phyloP scores from a whole-genome alignment of 1,140 invertebrate species.

The Apis cerana region DNA sequence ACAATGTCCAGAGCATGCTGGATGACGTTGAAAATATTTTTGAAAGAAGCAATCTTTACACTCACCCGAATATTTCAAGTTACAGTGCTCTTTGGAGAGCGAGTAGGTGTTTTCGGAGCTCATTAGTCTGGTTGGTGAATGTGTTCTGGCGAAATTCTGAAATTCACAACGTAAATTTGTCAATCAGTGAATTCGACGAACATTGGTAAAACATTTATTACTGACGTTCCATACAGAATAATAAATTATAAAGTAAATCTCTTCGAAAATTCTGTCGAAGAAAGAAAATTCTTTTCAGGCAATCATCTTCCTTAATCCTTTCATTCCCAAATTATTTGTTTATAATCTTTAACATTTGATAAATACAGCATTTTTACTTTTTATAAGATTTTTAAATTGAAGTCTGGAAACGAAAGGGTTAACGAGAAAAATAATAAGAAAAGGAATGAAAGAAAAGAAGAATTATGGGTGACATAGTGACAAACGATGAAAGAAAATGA shows the following conservation, averaged over 20 bases:
- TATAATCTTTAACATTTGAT: no score
- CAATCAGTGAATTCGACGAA: neutral
- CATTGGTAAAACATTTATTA: slow-evolving; percentile 5
- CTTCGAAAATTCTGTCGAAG: neutral
- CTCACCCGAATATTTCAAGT: slow-evolving; percentile 79
- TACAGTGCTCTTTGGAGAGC: slow-evolving; percentile 79
- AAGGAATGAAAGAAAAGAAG: neutral
- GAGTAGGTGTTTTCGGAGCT: slow-evolving; percentile 79
- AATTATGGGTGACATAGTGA: neutral
- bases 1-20: neutral
- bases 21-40: neutral
- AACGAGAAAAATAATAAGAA: neutral
- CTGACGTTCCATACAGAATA: neutral
- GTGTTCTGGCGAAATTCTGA: slow-evolving; percentile 80
- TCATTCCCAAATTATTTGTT: no score
- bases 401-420: no score
- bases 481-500: slow-evolving; percentile 12
- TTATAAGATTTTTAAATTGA: no score
- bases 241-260: neutral
- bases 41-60: neutral
- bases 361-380: no score
- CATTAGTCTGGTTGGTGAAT: slow-evolving; percentile 80
- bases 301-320: neutral
- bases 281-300: neutral
- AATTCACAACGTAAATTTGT: slow-evolving; percentile 62